These are phyloP conservation scores for Macrochelys suwanniensis DNA, from an alignment of 2,797 vertebrate genomes.

Conservation along the genomic window DNA sequence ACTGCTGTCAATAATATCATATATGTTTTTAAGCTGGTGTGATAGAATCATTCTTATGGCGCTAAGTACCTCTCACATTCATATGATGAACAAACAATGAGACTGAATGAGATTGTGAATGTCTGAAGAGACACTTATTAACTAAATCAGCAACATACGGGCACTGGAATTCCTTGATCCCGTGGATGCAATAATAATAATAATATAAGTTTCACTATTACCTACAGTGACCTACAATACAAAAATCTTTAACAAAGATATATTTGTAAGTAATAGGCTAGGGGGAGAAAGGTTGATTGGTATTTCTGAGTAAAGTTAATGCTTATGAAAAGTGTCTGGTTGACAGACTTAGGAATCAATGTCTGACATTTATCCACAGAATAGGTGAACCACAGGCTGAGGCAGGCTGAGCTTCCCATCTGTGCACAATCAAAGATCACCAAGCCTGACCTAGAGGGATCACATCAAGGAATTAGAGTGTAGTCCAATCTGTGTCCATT, in stretches of 20 bases:
- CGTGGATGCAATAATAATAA: too few relatives aligned
- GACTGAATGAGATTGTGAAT: neutral
- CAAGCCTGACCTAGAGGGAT: neutral
- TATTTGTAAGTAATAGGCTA: accelerated
- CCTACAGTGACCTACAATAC: neutral
- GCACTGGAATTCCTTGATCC: neutral
- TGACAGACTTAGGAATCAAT: neutral
- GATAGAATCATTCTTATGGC: neutral
- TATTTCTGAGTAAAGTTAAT: neutral
- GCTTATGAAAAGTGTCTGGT: accelerated
- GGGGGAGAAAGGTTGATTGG: neutral
- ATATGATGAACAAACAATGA: neutral
- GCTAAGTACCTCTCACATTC: neutral
- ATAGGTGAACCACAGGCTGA: neutral
- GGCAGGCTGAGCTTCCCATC: neutral
- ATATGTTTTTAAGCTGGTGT: conserved; percentile 20
- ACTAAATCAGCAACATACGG: neutral
- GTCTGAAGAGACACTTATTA: neutral
- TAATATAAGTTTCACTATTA: neutral
- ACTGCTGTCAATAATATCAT: conserved; percentile 28
- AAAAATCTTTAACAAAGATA: neutral
- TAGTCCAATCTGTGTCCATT: neutral
- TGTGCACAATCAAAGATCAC: neutral
- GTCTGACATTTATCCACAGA: neutral
- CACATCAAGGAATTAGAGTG: neutral